phyloP scores from a whole-genome alignment of 1,140 invertebrate genomes.

The Bicyclus anynana region DNA sequence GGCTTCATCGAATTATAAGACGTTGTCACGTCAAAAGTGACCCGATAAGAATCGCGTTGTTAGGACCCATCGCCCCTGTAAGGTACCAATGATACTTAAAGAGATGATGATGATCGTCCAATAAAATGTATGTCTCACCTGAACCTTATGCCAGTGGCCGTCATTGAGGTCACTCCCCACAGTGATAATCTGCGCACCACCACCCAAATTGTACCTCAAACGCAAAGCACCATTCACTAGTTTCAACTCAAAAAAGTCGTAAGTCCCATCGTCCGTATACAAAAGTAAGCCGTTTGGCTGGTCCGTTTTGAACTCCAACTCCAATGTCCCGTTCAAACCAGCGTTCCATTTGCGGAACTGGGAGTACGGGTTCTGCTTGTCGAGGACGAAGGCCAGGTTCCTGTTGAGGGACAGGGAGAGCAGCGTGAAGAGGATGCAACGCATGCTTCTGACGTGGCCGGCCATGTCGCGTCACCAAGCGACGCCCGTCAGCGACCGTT shows the following conservation, averaged over 20 bases:
- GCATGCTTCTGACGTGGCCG: slow-evolving; percentile 54
- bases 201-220: slow-evolving; percentile 91
- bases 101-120: too few species aligned
- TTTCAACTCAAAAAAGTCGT: slow-evolving; percentile 97
- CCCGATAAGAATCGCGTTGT: too few species aligned
- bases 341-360: slow-evolving; percentile 95
- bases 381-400: slow-evolving; percentile 82
- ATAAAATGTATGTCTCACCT: slow-evolving; percentile 69
- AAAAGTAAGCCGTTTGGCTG: slow-evolving; percentile 92
- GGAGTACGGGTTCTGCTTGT: slow-evolving; percentile 92
- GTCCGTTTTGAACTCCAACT: slow-evolving; percentile 95
- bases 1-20: too few species aligned
- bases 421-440: slow-evolving; percentile 62
- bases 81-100: too few species aligned
- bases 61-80: too few species aligned
- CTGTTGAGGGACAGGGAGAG: slow-evolving; percentile 58
- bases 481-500: slow-evolving; percentile 45
- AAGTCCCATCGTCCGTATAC: slow-evolving; percentile 95
- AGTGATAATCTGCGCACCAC: slow-evolving; percentile 91
- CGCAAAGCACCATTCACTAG: slow-evolving; percentile 93
- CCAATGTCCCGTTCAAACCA: slow-evolving; percentile 89
- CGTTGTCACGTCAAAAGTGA: too few species aligned
- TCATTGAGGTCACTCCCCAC: slow-evolving; percentile 92
- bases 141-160: slow-evolving; percentile 93
- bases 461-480: slow-evolving; percentile 56